Conservation (phyloP, 2,113 vertebrate species). For the Lamprotornis superbus region DNA sequence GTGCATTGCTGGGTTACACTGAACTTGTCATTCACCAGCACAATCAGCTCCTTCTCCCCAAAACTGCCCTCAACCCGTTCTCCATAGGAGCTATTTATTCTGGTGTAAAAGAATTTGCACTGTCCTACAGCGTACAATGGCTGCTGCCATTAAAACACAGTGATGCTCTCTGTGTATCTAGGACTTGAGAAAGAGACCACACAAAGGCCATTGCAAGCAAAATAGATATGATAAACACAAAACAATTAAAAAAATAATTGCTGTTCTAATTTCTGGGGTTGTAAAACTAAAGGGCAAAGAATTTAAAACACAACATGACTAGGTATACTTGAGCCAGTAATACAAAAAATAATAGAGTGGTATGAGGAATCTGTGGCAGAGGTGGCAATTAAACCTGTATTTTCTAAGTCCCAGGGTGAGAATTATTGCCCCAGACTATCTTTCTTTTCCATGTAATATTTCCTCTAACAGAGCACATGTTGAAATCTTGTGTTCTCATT, state of each 20-base stretch:
- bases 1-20: fast-evolving
- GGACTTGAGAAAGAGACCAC: background rate
- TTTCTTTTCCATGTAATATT: slow-evolving; percentile 2
- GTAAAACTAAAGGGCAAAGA: background rate
- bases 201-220: background rate
- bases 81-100: background rate
- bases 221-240: background rate
- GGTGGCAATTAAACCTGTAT: background rate
- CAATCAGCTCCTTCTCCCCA: background rate
- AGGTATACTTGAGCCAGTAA: background rate
- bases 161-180: fast-evolving
- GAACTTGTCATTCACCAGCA: background rate
- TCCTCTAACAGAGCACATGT: background rate
- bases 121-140: fast-evolving
- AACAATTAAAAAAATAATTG: background rate
- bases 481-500: background rate
- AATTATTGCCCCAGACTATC: background rate
- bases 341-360: background rate
- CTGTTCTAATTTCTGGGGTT: background rate
- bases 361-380: background rate
- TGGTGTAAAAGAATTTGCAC: background rate
- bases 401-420: background rate
- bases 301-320: background rate
- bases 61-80: background rate
- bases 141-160: background rate